Conservation (phyloP, 2,113 vertebrate species). For the Promerops cafer region DNA sequence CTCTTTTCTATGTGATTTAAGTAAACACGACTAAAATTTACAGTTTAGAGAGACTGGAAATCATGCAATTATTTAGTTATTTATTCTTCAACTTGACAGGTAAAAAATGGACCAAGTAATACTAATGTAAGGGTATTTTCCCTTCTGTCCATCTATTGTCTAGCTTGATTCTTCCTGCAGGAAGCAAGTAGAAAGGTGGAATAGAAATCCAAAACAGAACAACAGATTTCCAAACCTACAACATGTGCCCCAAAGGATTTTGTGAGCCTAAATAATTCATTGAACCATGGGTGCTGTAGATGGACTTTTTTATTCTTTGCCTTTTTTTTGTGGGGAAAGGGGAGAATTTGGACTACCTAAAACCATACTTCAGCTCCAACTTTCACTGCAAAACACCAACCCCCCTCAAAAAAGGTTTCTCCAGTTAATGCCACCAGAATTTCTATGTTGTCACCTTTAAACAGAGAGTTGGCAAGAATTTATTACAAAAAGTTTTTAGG, state of each 20-base stretch:
- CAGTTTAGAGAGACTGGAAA: neutral
- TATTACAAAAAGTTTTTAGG: neutral
- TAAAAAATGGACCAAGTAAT: neutral
- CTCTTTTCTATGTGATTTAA: neutral
- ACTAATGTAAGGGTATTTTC: neutral
- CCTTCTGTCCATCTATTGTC: neutral
- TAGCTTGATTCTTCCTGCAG: neutral
- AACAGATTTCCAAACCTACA: neutral
- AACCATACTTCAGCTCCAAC: neutral
- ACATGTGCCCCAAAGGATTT: neutral
- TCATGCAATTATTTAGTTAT: neutral
- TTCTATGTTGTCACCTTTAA: neutral
- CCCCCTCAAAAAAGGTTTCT: neutral
- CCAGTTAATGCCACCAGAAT: neutral
- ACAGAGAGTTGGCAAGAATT: neutral
- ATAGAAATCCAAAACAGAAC: neutral
- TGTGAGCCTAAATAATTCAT: neutral
- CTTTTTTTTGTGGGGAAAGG: fast-evolving
- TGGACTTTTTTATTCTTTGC: neutral
- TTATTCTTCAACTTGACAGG: neutral
- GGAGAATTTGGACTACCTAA: neutral
- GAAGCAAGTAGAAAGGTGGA: neutral
- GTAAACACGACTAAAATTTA: neutral
- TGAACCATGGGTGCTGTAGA: neutral
- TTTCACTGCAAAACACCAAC: neutral